Evolutionary conservation across 2,113 vertebrate genomes (phyloP).

Genomic region (Peromyscus californicus): DNA sequence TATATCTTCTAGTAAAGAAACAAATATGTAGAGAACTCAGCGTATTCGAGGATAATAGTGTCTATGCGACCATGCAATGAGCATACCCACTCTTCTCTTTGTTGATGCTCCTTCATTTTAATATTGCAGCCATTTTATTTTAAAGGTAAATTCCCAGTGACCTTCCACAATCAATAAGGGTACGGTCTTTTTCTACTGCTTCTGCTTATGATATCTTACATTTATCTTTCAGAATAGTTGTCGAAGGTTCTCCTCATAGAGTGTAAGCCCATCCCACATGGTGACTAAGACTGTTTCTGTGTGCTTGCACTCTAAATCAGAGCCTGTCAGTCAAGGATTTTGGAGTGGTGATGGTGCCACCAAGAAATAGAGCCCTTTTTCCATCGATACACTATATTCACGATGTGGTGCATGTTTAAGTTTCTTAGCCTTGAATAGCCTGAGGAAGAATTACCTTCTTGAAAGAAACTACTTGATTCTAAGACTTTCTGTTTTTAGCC

Average conservation of each 20-base stretch:
- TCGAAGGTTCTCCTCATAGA: not conserved
- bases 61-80: not conserved
- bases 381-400: not conserved
- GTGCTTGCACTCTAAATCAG: not conserved
- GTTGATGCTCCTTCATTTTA: not conserved
- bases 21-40: not conserved
- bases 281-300: not conserved
- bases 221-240: not conserved
- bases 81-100: not conserved
- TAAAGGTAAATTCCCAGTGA: not conserved
- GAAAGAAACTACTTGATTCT: not conserved
- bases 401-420: not conserved
- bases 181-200: not conserved
- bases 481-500: not conserved
- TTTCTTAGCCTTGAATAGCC: slow-evolving; percentile 4
- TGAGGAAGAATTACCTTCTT: not conserved
- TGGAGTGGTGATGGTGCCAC: not conserved
- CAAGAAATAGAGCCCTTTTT: not conserved
- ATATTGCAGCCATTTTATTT: not conserved
- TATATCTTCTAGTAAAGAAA: slow-evolving; percentile 46
- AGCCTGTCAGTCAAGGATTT: not conserved
- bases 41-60: not conserved
- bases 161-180: not conserved
- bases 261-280: not conserved
- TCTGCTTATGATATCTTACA: not conserved